phyloP scores from a whole-genome alignment of 2,888 invertebrate species.

The Drosophila hamatofila region DNA sequence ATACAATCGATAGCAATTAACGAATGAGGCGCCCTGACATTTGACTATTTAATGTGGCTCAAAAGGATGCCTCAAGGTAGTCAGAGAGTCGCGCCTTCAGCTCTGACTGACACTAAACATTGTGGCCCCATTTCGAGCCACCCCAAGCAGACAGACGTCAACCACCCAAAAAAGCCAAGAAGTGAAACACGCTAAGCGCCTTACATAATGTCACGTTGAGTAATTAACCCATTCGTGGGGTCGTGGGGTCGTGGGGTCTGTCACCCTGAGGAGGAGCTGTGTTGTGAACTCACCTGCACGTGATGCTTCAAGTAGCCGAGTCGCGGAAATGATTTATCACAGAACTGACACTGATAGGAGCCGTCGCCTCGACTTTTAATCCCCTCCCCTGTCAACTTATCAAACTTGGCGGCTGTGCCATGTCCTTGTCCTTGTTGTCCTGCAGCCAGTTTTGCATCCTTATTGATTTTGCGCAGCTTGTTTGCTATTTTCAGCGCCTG shows the following conservation, averaged over 20 bases:
- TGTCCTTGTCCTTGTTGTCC: conserved; percentile 76
- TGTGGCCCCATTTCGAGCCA: conserved; percentile 18
- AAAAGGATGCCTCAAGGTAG: background rate
- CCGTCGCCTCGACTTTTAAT: conserved; percentile 87
- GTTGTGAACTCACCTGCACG: conserved; percentile 90
- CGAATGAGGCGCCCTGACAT: conserved; percentile 25
- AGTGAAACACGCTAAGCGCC: conserved; percentile 37
- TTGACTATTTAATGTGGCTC: conserved; percentile 12
- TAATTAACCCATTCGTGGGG: conserved; percentile 53
- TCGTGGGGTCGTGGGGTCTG: background rate
- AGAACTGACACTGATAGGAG: conserved; percentile 96
- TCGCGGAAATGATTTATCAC: conserved; percentile 95
- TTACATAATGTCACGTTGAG: conserved; percentile 42
- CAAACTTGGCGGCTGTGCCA: conserved; percentile 75
- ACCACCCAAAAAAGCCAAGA: background rate
- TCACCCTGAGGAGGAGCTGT: conserved; percentile 22
- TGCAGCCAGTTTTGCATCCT: conserved; percentile 62
- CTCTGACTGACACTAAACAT: conserved; percentile 24
- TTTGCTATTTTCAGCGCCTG: conserved; percentile 83
- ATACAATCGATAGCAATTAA: conserved; percentile 35
- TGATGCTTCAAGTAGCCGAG: conserved; percentile 95
- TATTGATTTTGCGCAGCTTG: conserved; percentile 86
- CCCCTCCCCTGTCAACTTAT: conserved; percentile 85
- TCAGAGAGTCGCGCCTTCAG: no score
- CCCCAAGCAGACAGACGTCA: conserved; percentile 12